Evolutionary conservation across 1,140 invertebrate species (phyloP), one percentile per base, ranked within the genome.

Genomic region (Argopecten irradians): DNA sequence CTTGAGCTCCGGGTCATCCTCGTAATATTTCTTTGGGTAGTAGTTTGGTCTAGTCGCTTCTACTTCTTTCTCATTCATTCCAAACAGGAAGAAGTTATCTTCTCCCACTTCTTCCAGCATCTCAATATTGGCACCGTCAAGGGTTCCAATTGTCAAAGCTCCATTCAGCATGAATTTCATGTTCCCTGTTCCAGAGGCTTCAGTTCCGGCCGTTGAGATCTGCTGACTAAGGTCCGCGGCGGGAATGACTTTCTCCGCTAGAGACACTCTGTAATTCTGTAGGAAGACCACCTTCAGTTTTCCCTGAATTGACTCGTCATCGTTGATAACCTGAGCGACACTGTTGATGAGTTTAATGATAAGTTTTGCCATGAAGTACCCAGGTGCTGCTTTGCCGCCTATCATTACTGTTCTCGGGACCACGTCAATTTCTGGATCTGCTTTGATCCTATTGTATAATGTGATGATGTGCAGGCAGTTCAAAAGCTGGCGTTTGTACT

Each of bases 81-180:
- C 99, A 94, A 99, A 99, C 93, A 99, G 99, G 96, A 99, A 99
- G 89, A 99, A 98, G 94, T 99, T 99, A 1, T 99, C 98, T n/a
- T 96, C 95, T 0, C 99, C 99, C 97, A 99, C 98, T 95, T 99
- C 99, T 95, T 99, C 99, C 1, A 97, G 97, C 99, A 99, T 99
- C 96, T 99, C 99, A 0, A 99, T 98, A 94, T 99, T 99, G 71
- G 99, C 99, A 71, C 99, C 99, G 94, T 99, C 99, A 94, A 99
- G 96, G 13, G 99, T 99, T 87, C 99, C 99, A 94, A 99, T 99
- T 8, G 99, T 99, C 0, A 99, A 96, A 0, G 98, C 98, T 22
- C 99, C 99, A 94, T 99, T 99, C 92, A 99, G 96, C 98, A 95
- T 98, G 97, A 98, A 98, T 94, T 98, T 98, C 98, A 98, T 98